Base-by-base conservation (phyloP, 2,113 vertebrate genomes). In the Vulpes vulpes region DNA sequence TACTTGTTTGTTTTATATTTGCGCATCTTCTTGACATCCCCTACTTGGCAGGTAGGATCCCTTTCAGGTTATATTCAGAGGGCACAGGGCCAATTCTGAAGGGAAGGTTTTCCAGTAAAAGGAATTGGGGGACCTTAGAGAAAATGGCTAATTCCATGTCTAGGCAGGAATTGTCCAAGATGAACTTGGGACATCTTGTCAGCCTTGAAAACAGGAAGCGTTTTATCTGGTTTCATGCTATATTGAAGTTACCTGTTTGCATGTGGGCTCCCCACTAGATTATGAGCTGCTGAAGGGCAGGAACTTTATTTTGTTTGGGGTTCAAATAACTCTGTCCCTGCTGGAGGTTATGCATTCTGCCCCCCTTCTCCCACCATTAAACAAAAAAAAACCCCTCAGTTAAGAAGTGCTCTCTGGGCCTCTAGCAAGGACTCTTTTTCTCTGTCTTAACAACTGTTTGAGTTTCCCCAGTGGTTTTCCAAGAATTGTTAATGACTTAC, bases 11-110 rank as follows among this genome's bases (percentile, higher is more conserved):
- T 90, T 92, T 93, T 91, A 32, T 2, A 7, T 92, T 62, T 57
- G 32, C 38, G 15, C 57, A 22, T 84, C 49, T 94, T 83, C 57
- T 74, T 74, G 43, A 20, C n/a, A 27, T 62, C 43, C 57, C 25
- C n/a, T 62, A 30, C 81, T 60, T 97, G 60, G 8, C 30, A 59
- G 59, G 0, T n/a, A 64, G 59, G 57, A 85, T 8, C n/a, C 38
- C 51, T 80, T 89, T 81, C 55, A 62, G 59, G 64, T 94, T 30
- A 60, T 88, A 60, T 96, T n/a, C 89, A 2, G 93, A 91, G 57
- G 27, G 51, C 78, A 89, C 64, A 92, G 16, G 84, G 19, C 65
- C 10, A 43, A 22, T 60, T 81, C 51, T 80, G 96, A 83, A 91
- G 57, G 62, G 8, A 25, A 35, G 22, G 53, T 95, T 84, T 69